A percentile compares a stretch with the other conserved stretches of the same genome.
Conservation (phyloP, 53 echinoderm and acorn worm species). For the Luidia sarsii region DNA sequence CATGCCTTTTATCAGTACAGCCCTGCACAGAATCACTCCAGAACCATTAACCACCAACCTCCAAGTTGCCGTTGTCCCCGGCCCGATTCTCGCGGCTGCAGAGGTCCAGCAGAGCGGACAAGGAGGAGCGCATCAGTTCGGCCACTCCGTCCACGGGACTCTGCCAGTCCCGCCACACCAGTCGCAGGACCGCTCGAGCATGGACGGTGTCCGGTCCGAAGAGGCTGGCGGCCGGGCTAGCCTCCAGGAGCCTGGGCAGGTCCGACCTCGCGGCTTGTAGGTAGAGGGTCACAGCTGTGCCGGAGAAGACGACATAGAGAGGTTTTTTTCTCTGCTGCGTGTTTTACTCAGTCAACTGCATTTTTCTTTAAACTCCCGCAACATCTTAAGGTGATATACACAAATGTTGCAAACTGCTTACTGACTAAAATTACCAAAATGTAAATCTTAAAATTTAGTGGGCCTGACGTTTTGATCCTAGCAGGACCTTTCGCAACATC, state of each 20-base stretch:
- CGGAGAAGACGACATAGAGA: not conserved
- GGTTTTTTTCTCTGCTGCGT: too few species aligned
- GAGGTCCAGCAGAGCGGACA: constrained; percentile 58
- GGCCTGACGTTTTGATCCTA: too few species aligned
- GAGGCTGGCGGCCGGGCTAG: constrained; percentile 30
- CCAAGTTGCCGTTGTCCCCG: not conserved
- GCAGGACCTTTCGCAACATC: too few species aligned
- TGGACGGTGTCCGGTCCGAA: constrained; percentile 45
- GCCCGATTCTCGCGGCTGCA: constrained; percentile 54
- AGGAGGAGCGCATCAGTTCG: constrained; percentile 61
- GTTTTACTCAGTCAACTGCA: too few species aligned
- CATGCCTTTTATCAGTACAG: too few species aligned
- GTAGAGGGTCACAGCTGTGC: constrained; percentile 64
- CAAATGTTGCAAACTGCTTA: too few species aligned
- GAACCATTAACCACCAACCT: too few species aligned
- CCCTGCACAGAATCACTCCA: too few species aligned
- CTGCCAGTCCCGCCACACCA: constrained; percentile 85
- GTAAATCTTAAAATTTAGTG: too few species aligned
- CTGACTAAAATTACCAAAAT: too few species aligned
- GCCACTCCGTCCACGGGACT: constrained; percentile 81
- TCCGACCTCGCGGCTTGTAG: constrained; percentile 59
- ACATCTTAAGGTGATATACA: too few species aligned
- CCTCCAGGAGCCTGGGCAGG: constrained; percentile 18
- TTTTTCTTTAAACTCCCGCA: too few species aligned
- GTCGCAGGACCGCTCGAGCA: constrained; percentile 42